Evolutionary conservation across 1,140 invertebrate species (phyloP).

Genomic region (Drosophila chauvacae): DNA sequence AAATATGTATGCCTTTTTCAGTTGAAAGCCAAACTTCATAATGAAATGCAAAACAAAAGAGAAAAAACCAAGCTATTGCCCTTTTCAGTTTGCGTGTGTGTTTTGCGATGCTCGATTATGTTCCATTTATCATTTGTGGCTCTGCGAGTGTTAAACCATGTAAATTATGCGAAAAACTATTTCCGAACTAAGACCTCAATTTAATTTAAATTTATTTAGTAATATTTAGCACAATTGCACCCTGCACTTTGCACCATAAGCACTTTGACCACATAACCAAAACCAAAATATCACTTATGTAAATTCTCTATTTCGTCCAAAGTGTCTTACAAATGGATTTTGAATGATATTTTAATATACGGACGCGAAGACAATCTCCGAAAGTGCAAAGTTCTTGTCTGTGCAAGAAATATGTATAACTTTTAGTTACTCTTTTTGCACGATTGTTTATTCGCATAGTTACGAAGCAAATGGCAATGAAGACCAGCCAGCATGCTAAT

Average conservation of each 20-base stretch:
- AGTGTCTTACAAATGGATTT: slow-evolving; percentile 72
- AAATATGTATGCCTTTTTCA: slow-evolving; percentile 32
- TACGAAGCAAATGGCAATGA: slow-evolving; percentile 44
- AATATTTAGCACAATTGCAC: slow-evolving; percentile 30
- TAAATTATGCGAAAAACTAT: slow-evolving; percentile 58
- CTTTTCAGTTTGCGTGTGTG: slow-evolving; percentile 36
- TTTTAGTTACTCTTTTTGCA: slow-evolving; percentile 73
- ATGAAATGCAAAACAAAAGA: slow-evolving; percentile 30
- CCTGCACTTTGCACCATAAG: slow-evolving; percentile 46
- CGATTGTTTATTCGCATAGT: slow-evolving; percentile 67
- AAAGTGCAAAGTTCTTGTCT: slow-evolving; percentile 38
- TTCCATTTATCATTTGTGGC: slow-evolving; percentile 52
- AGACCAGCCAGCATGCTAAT: slow-evolving; percentile 24
- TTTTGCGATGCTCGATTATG: slow-evolving; percentile 44
- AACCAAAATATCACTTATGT: slow-evolving; percentile 56
- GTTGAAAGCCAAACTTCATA: slow-evolving; percentile 33
- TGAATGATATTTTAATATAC: slow-evolving; percentile 56
- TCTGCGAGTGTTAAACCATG: slow-evolving; percentile 61
- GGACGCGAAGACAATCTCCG: slow-evolving; percentile 50
- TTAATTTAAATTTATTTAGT: slow-evolving; percentile 31
- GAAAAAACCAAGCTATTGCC: slow-evolving; percentile 10
- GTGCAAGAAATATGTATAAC: slow-evolving; percentile 42
- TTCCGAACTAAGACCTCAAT: slow-evolving; percentile 42
- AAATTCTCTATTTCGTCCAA: slow-evolving; percentile 25
- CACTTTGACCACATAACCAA: slow-evolving; percentile 56